Base-by-base conservation (phyloP, 92 coral and sea anemone species). In the Nematostella vectensis region DNA sequence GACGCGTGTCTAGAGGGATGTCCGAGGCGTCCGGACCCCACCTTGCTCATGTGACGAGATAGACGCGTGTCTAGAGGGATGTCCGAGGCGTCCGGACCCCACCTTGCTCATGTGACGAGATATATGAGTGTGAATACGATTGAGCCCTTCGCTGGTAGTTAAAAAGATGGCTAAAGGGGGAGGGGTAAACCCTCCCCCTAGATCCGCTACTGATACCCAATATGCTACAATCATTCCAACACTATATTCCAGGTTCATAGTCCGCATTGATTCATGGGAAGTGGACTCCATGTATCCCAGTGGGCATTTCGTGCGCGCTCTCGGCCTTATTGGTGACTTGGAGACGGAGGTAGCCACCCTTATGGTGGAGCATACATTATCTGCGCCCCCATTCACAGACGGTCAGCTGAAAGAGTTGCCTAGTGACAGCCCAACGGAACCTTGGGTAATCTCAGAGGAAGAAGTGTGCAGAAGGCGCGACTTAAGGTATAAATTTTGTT, bases 261-360 rank as follows among this genome's bases (percentile, higher is more conserved):
- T 88, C 26, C 86, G 96, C 57, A 74, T 88, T 67, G 96, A 88
- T 59, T 73, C 64, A 54, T 88, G 96, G 96, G 86, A 78, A 25
- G 80, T 68, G 30, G 69, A 66, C 61, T 88, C 96, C 26, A 63
- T 78, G 83, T 88, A 83, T 71, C 96, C 96, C 31, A 82, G 58
- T 47, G 96, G 96, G 10, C 96, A 88, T 61, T 88, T 88, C 62
- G 89, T 88, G 29, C 88, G 93, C 31, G 72, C 96, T 0, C 75
- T 88, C 21, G 96, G 96, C 3, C 76, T 71, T 21, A 83, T 88
- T 40, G 93, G 96, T 29, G 49, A 68, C 56, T 69, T 88, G n/a
- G 83, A 78, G 48, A 83, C 96, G 20, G 96, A 88, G 63, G 51
- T 79, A 20, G 60, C 70, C n/a, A 74, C 87, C 4, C 56, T 88